phyloP scores from a whole-genome alignment of 1,140 invertebrate genomes.

The Andrena cerasifolii region DNA sequence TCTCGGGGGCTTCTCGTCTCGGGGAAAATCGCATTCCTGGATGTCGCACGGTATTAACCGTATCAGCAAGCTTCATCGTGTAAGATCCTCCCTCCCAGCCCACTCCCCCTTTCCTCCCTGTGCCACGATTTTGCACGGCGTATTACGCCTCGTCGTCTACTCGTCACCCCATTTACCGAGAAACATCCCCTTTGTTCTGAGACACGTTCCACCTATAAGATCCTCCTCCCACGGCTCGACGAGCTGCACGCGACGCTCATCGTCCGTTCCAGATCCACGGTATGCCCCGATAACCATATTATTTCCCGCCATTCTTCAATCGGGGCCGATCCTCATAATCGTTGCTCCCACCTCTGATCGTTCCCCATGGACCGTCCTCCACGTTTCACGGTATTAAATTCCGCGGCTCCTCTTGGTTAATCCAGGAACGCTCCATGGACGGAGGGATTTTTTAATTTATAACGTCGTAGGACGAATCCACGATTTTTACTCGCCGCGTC shows the following conservation, averaged over 20 bases:
- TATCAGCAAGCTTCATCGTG: conserved; percentile 32
- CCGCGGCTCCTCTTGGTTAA: conserved; percentile 31
- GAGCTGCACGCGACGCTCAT: conserved; percentile 20
- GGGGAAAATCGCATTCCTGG: conserved; percentile 54
- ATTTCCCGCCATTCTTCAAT: conserved; percentile 35
- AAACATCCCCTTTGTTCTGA: conserved; percentile 50
- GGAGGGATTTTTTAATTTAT: conserved; percentile 27
- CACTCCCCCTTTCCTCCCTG: too few species aligned
- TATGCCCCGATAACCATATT: conserved; percentile 46
- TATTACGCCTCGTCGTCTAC: conserved; percentile 41
- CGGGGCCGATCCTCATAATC: conserved; percentile 26
- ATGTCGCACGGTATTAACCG: conserved; percentile 41
- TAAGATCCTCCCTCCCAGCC: conserved; percentile 34
- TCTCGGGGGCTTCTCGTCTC: conserved; percentile 21
- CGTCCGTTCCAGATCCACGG: conserved; percentile 24
- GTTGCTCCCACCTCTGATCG: conserved; percentile 3
- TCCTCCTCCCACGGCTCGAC: conserved; percentile 29
- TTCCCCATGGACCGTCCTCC: background rate
- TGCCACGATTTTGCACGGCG: conserved; percentile 40
- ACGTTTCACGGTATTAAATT: conserved; percentile 39
- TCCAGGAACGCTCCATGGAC: background rate
- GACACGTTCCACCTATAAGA: conserved; percentile 38
- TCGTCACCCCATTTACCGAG: conserved; percentile 45
- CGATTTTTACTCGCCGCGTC: too few species aligned
- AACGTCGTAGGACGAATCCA: background rate